A percentile compares a stretch with the other conserved stretches of the same genome.
These are phyloP conservation scores for Gastrophysa polygoni DNA, from an alignment of 2,888 invertebrate genomes.

Conservation along the genomic window DNA sequence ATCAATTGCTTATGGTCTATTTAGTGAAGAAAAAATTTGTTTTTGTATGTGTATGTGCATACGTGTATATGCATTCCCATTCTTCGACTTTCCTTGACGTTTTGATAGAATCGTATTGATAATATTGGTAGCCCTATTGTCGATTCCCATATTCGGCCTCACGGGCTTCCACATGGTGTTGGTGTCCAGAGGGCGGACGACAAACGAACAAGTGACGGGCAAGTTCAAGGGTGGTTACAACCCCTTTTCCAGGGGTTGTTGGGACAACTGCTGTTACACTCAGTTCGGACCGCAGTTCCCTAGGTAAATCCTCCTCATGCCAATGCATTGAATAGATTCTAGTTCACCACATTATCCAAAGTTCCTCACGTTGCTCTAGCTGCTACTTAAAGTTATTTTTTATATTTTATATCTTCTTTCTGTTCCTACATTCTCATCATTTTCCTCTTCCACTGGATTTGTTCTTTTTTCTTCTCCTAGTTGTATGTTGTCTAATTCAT, in stretches of 20 bases:
- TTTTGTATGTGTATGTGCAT: background rate
- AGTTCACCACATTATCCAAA: too few species aligned
- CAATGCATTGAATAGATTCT: too few species aligned
- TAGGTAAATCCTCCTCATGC: too few species aligned
- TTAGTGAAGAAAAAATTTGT: too few species aligned
- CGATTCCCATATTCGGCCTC: slow-evolving; percentile 96
- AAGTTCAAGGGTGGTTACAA: slow-evolving; percentile 99
- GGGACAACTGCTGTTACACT: slow-evolving; percentile 92
- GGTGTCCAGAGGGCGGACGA: slow-evolving; percentile 94
- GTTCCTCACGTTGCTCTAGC: background rate
- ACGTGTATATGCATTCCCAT: background rate
- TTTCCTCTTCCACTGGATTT: too few species aligned
- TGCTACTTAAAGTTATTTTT: background rate
- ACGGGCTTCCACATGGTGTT: slow-evolving; percentile 98
- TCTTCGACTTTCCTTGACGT: slow-evolving; percentile 23
- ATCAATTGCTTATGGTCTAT: too few species aligned
- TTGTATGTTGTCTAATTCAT: too few species aligned
- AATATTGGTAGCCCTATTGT: slow-evolving; percentile 87
- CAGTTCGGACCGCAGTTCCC: slow-evolving; percentile 98
- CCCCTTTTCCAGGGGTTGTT: slow-evolving; percentile 96
- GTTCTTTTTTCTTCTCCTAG: too few species aligned
- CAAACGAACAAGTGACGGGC: slow-evolving; percentile 99
- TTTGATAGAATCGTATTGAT: slow-evolving; percentile 81
- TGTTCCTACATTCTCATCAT: too few species aligned
- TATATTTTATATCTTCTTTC: background rate